Evolutionary conservation across 1,140 invertebrate species (phyloP).

Genomic region (Leptinotarsa defecta): DNA sequence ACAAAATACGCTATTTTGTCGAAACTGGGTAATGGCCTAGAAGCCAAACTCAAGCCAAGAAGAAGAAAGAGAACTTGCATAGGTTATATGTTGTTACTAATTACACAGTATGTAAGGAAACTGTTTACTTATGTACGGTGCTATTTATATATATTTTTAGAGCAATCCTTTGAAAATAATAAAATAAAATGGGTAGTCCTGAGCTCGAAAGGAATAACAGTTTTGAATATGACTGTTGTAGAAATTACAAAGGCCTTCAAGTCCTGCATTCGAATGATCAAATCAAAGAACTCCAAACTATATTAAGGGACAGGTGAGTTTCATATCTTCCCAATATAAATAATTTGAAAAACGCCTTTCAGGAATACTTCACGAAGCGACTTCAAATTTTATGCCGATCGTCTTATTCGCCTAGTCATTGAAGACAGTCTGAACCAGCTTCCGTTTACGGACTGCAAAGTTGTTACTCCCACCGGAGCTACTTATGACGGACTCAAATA

Average conservation of each 20-base stretch:
- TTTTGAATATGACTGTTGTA: conserved; percentile 38
- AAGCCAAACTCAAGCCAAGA: no score
- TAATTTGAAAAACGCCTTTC: conserved; percentile 51
- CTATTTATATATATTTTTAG: no score
- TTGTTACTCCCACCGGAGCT: conserved; percentile 91
- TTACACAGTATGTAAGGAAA: no score
- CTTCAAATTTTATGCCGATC: conserved; percentile 98
- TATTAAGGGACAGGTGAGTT: conserved; percentile 89
- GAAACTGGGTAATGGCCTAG: no score
- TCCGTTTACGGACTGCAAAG: conserved; percentile 85
- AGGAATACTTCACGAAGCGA: conserved; percentile 92
- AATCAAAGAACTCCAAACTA: conserved; percentile 92
- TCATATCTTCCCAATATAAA: neutral
- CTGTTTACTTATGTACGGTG: no score
- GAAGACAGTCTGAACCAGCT: conserved; percentile 98
- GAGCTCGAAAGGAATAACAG: conserved; percentile 41
- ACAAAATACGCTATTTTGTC: no score
- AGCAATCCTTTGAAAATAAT: neutral
- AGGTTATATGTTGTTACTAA: no score
- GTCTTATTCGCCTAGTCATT: conserved; percentile 92
- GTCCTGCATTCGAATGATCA: conserved; percentile 83
- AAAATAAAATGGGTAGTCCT: conserved; percentile 44
- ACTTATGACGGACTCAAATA: conserved; percentile 91
- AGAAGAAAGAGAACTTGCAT: no score
- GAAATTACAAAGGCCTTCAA: conserved; percentile 79